Percentiles rank a stretch among this genome's conserved stretches.
These are phyloP conservation scores for Diabrotica undecimpunctata DNA, from an alignment of 1,140 invertebrate species.

Conservation along the genomic window DNA sequence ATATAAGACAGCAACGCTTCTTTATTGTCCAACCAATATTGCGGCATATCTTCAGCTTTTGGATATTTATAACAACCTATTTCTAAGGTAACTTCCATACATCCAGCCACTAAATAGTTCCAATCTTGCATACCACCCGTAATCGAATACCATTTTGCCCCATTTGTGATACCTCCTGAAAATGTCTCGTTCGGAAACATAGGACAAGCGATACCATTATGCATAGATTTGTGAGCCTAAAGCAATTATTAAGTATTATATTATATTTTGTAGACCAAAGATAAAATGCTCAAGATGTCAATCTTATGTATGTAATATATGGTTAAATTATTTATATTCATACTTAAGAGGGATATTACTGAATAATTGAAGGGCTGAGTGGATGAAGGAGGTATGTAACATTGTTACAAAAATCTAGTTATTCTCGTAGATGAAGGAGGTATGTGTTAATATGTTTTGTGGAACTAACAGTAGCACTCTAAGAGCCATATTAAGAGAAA, in stretches of 20 bases:
- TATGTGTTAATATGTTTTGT: too few relatives aligned
- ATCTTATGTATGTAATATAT: too few relatives aligned
- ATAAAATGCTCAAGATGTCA: too few relatives aligned
- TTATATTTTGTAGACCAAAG: too few relatives aligned
- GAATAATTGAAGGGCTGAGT: too few relatives aligned
- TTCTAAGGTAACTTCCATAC: constrained; percentile 93
- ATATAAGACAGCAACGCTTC: constrained; percentile 82
- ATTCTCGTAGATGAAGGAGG: too few relatives aligned
- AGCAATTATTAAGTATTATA: constrained; percentile 23
- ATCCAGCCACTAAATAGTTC: constrained; percentile 91
- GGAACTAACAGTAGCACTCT: too few relatives aligned
- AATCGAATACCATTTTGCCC: constrained; percentile 86
- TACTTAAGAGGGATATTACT: too few relatives aligned
- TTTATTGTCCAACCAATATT: constrained; percentile 86
- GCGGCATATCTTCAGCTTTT: constrained; percentile 62
- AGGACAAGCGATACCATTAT: constrained; percentile 71
- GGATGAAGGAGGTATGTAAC: too few relatives aligned
- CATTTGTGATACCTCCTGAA: constrained; percentile 83
- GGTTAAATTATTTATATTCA: too few relatives aligned
- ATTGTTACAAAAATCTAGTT: too few relatives aligned
- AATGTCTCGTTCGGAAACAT: constrained; percentile 66
- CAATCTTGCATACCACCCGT: constrained; percentile 97
- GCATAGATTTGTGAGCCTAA: constrained; percentile 78
- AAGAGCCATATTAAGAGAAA: too few relatives aligned
- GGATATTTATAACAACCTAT: constrained; percentile 94